Base-by-base conservation (phyloP, 2,113 vertebrate species). In the Promerops cafer region DNA sequence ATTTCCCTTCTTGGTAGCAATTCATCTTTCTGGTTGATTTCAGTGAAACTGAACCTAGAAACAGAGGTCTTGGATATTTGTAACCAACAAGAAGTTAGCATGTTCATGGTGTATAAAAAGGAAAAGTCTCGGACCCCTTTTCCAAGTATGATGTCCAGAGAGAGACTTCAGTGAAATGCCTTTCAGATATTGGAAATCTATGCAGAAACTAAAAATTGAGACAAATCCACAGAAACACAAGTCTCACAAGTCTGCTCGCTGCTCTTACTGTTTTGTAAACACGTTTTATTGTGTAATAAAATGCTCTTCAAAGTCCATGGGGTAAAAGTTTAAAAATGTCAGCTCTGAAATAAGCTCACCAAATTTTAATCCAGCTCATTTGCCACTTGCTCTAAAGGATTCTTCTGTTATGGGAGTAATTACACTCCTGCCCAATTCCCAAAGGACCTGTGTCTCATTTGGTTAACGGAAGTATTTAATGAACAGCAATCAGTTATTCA, bases 401-500 rank as follows among this genome's bases (percentile, higher is more conserved):
- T 78, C 12, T 84, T 75, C 52, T 81, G 15, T 89, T 93, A n/a
- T 2, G 56, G 94, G 83, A 94, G 44, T 83, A 94, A 94, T 95
- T 96, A 76, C 13, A 6, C 37, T 87, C 56, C 54, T 21, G 10
- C 26, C 16, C 18, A 30, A 7, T 44, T 93, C 90, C 92, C 85
- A 40, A 18, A 54, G 50, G 93, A 40, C 44, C 9, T 4, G 12
- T 53, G 53, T 93, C 83, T 96, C 71, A 71, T 95, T 96, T 93
- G 71, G 79, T 68, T 84, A 93, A 92, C 71, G 77, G 63, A 88
- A 91, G 63, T 88, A 88, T 88, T 94, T 96, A 96, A 96, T 92
- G 93, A 96, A 54, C 71, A 92, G 71, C 35, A 69, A 96, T 95
- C 91, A 87, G 91, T 85, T 96, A 93, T 72, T 96, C 93, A 93